phyloP scores from a whole-genome alignment of 2,797 vertebrate genomes.

The Apogon talboti region DNA sequence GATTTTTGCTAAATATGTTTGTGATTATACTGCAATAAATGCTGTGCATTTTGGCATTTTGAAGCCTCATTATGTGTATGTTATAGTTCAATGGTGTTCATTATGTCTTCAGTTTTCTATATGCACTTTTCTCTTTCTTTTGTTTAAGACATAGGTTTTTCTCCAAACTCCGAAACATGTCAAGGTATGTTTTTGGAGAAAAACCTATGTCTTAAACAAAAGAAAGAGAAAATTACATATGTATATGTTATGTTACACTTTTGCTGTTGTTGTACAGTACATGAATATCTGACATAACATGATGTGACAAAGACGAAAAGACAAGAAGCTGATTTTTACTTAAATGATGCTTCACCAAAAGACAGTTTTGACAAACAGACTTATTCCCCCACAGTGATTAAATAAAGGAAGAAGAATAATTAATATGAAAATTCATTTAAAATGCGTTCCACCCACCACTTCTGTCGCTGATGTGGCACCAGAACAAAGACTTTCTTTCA shows the following conservation, averaged over 20 bases:
- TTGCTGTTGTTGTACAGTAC: not conserved
- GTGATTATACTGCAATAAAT: conserved; percentile 80
- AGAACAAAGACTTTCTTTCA: conserved; percentile 68
- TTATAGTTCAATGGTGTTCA: no score
- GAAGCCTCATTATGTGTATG: conserved; percentile 23
- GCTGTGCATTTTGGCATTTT: conserved; percentile 78
- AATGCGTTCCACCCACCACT: conserved; percentile 68
- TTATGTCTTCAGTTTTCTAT: no score
- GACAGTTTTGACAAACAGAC: conserved; percentile 38
- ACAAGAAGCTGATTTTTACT: conserved; percentile 2
- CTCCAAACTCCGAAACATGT: no score
- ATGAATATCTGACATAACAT: conserved; percentile 5
- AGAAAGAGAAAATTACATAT: no score
- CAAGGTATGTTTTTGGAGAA: no score
- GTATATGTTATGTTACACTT: not conserved
- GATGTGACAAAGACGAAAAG: not conserved
- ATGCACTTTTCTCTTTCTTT: no score
- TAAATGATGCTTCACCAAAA: conserved; percentile 29
- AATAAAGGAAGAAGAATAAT: conserved; percentile 63
- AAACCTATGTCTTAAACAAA: no score
- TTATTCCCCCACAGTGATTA: conserved; percentile 57
- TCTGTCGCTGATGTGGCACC: conserved; percentile 67
- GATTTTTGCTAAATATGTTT: conserved; percentile 73
- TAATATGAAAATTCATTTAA: conserved; percentile 67
- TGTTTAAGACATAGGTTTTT: no score